Base-by-base conservation (phyloP, 2,888 invertebrate species). In the Crematogaster levior region DNA sequence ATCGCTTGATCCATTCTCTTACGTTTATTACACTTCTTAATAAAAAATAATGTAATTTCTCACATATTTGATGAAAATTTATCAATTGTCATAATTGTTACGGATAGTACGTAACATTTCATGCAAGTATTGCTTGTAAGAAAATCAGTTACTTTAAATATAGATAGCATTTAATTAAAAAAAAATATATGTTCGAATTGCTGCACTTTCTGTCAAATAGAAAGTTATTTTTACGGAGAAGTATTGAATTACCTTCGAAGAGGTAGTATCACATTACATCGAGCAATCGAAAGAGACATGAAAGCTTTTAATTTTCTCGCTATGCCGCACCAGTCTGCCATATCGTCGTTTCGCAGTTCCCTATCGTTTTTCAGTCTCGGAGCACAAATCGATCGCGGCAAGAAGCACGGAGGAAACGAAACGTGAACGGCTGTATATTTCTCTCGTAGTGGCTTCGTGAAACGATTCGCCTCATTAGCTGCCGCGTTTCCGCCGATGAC, bases 261-360 rank as follows among this genome's bases (percentile, higher is more conserved):
- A 68, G 30, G 1, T 34, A 70, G 1, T 43, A 70, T 70, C 40
- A 21, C n/a, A 46, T 43, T 18, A 34, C 46, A 34, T n/a, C 56
- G 43, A 21, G 18, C 2, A n/a, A 34, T 18, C 3, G 24, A 82
- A 70, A 80, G 74, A 80, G 75, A 79, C 61, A 84, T 58, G 79
- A 85, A 85, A 88, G 74, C 85, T 85, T 82, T 87, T 87, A 87
- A 87, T 87, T 87, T 80, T 63, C 83, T 83, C 61, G 84, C 84
- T 82, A 82, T 73, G 80, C 63, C 77, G 81, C 80, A 24, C 79
- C 88, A 77, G 82, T 88, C 72, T 80, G 88, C 84, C 81, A 58
- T 73, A 80, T 84, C 87, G 68, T 66, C 81, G 63, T 82, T 21
- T 65, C 80, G 46, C 68, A 72, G 43, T 75, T 86, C 60, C 70